phyloP scores from a whole-genome alignment of 2,113 vertebrate genomes.

The Xiphias gladius region DNA sequence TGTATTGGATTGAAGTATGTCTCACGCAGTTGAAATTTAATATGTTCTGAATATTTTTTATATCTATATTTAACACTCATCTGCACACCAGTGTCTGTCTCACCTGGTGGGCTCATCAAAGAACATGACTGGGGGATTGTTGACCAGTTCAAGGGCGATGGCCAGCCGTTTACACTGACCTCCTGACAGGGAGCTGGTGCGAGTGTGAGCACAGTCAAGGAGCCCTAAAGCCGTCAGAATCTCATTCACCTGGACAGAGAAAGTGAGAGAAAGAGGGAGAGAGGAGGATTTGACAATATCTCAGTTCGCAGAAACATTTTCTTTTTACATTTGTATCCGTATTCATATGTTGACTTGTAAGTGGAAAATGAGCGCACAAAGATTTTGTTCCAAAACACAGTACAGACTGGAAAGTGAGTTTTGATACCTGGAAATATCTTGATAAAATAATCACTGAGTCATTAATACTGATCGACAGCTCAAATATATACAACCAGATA shows the following conservation, averaged over 20 bases:
- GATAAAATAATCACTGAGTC: too few species aligned
- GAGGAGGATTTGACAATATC: fast-evolving
- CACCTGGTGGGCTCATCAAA: conserved; percentile 99
- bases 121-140: conserved; percentile 98
- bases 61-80: not conserved
- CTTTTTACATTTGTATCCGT: not conserved
- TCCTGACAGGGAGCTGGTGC: conserved; percentile 91
- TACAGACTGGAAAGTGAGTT: too few species aligned
- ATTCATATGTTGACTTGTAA: not conserved
- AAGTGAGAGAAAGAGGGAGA: not conserved
- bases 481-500: not conserved
- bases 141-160: conserved; percentile 96
- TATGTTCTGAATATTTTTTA: too few species aligned
- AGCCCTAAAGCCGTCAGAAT: conserved; percentile 95
- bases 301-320: not conserved
- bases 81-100: not conserved
- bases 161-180: conserved; percentile 96
- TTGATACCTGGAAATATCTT: too few species aligned
- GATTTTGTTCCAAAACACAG: too few species aligned
- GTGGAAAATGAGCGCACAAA: too few species aligned
- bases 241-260: conserved; percentile 89
- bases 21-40: too few species aligned
- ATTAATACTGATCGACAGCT: not conserved
- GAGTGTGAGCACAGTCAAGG: conserved; percentile 92
- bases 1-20: too few species aligned